Conservation (phyloP, 2,888 invertebrate genomes). For the Magallana nippona region DNA sequence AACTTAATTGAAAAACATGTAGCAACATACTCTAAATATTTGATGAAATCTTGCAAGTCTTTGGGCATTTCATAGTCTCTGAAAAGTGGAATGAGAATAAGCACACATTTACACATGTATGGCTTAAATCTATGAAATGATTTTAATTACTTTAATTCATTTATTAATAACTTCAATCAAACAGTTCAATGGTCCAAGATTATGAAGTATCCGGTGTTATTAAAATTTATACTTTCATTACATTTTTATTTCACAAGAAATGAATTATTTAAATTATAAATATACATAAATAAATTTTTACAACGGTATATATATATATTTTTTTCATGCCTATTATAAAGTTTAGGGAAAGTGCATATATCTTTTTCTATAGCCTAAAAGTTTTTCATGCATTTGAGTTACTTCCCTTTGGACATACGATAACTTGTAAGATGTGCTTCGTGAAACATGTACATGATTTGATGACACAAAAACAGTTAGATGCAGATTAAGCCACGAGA, state of each 20-base stretch:
- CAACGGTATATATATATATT: background rate
- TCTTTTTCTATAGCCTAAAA: background rate
- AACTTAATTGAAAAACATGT: constrained; percentile 11
- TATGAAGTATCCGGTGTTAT: too few relatives aligned
- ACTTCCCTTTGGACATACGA: constrained; percentile 8
- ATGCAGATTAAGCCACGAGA: constrained; percentile 25
- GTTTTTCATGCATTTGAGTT: constrained; percentile 23
- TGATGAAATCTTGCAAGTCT: constrained; percentile 67
- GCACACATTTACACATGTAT: constrained; percentile 34
- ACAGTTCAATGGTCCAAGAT: too few relatives aligned
- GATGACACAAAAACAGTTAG: background rate
- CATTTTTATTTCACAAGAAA: too few relatives aligned
- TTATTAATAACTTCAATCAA: background rate
- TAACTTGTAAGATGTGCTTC: background rate
- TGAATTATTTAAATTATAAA: too few relatives aligned
- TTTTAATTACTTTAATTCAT: background rate
- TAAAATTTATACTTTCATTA: too few relatives aligned
- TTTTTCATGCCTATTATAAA: background rate
- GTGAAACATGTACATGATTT: constrained; percentile 10
- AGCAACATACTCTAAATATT: constrained; percentile 64
- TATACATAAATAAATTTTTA: too few relatives aligned
- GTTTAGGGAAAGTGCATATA: background rate
- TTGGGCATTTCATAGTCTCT: constrained; percentile 59
- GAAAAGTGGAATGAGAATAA: constrained; percentile 44
- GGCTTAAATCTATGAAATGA: background rate